phyloP scores from a whole-genome alignment of 2,797 vertebrate species.

The Tragopan temminckii region DNA sequence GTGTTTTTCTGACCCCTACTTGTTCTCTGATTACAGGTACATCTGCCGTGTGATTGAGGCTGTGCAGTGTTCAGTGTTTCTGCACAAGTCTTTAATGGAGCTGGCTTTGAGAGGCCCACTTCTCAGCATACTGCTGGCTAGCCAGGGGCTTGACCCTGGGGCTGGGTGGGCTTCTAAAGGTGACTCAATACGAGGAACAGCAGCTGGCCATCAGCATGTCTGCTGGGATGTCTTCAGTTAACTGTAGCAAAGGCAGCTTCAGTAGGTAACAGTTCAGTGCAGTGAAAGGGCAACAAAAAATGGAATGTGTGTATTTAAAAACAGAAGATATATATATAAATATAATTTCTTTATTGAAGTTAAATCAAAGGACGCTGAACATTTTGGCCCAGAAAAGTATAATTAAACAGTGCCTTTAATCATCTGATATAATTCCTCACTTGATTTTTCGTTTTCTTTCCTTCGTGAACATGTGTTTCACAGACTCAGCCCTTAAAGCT shows the following conservation, averaged over 20 bases:
- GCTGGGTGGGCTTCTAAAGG: not conserved
- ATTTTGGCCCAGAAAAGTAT: not conserved
- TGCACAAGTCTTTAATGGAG: rapidly evolving
- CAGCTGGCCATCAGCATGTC: not conserved
- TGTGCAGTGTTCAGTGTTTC: not conserved
- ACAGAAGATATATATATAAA: not conserved
- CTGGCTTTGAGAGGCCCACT: not conserved
- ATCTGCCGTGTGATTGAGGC: not conserved
- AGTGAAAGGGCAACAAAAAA: not conserved
- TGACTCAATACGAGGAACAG: not conserved
- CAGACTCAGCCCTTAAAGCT: conserved; percentile 44
- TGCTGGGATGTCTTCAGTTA: not conserved
- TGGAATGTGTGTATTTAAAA: not conserved
- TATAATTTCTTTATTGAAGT: conserved; percentile 25
- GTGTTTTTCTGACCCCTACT: not conserved
- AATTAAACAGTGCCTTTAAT: conserved; percentile 77
- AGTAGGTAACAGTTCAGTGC: not conserved
- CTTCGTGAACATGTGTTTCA: conserved; percentile 67
- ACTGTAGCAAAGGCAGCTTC: not conserved
- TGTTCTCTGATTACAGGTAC: not conserved
- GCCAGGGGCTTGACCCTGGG: not conserved
- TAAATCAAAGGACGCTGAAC: not conserved
- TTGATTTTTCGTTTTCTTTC: conserved; percentile 60
- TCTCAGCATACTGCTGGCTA: not conserved
- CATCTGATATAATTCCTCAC: conserved; percentile 71